Evolutionary conservation across 2,888 invertebrate genomes (phyloP).

Genomic region (Meghimatium bilineatum): DNA sequence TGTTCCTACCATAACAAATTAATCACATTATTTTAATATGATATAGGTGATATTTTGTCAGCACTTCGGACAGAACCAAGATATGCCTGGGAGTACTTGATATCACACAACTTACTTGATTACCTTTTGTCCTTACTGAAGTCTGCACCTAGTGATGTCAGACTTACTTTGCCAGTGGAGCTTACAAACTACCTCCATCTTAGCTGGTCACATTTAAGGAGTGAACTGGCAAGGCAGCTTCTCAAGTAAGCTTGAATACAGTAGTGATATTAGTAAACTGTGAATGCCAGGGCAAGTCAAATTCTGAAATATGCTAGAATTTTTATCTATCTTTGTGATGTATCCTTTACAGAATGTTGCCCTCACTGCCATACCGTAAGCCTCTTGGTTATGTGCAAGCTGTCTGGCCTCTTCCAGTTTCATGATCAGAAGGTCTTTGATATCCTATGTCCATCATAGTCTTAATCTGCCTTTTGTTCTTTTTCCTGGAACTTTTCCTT

Average conservation of each 20-base stretch:
- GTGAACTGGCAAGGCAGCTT: conserved; percentile 32
- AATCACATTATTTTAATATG: conserved; percentile 43
- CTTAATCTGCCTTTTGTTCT: too few relatives aligned
- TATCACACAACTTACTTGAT: conserved; percentile 38
- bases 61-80: conserved; percentile 24
- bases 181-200: conserved; percentile 18
- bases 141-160: conserved; percentile 1
- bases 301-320: too few relatives aligned
- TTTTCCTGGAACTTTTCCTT: too few relatives aligned
- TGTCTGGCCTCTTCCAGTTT: too few relatives aligned
- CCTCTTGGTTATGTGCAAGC: too few relatives aligned
- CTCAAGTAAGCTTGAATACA: conserved; percentile 21
- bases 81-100: conserved; percentile 27
- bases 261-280: background rate
- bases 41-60: conserved; percentile 22
- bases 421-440: too few relatives aligned
- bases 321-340: too few relatives aligned
- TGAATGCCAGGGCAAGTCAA: background rate
- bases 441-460: too few relatives aligned
- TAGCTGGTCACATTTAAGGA: conserved; percentile 42
- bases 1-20: background rate
- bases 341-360: too few relatives aligned
- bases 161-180: conserved; percentile 13
- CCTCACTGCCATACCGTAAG: too few relatives aligned
- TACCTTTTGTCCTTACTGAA: conserved; percentile 7